Evolutionary conservation across 2,113 vertebrate species (phyloP), one percentile per base, ranked within the genome.

Genomic region (Argyrosomus japonicus): DNA sequence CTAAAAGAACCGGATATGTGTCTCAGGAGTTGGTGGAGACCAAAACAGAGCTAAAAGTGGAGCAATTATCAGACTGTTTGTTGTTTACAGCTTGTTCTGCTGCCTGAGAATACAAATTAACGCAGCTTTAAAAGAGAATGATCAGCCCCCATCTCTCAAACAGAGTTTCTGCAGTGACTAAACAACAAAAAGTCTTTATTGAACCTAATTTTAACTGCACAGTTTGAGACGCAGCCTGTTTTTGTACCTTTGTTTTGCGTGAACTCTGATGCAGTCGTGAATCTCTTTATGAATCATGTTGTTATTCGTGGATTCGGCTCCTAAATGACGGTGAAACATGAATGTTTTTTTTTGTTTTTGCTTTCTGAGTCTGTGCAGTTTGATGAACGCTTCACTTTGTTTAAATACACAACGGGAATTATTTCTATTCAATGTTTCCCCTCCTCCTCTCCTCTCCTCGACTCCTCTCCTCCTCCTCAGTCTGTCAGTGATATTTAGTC

Each of bases 281-380:
- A 64, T 58, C n/a, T 67, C 15, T 70, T 47, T 5, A 36, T 68
- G 61, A 50, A 54, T 77, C 74, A 17, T 4, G 5, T 50, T 10
- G 67, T 56, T 32, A 29, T 48, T 6, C 36, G 70, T 63, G 76
- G 74, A 40, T 63, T 63, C 40, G 32, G 76, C 21, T 84, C 68
- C 51, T 43, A 18, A 40, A 53, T 47, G 43, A 70, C 45, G 12
- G 65, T 69, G 5, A 83, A 77, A 75, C 69, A 0, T 72, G 80
- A 81, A 77, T 60, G 68, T 70, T 43, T 8, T 21, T 19, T 51
- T 19, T 1, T n/a, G n/a, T 21, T 51, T 54, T 56, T 36, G 0
- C 9, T 68, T 68, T 48, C 45, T 60, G 6, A 75, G 36, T 65
- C 53, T 29, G 54, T 72, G 36, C 25, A 40, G 63, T 68, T 74